Evolutionary conservation across 2,113 vertebrate species (phyloP).

Genomic region (Coturnix japonica): DNA sequence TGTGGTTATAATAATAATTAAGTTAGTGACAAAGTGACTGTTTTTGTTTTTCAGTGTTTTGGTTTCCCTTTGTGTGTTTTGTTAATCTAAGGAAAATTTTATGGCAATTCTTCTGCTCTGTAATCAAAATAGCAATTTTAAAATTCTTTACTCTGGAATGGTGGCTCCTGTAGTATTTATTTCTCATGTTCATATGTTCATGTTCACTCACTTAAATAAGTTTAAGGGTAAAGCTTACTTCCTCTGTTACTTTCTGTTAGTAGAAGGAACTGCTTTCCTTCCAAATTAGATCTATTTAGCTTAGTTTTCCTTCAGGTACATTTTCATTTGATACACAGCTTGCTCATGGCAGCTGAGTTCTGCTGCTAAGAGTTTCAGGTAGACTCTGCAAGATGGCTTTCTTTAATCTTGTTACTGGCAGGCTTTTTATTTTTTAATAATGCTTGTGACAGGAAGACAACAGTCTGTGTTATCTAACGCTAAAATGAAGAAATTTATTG

Average conservation of each 20-base stretch:
- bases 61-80: neutral
- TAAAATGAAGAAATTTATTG: neutral
- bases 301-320: slow-evolving; percentile 8
- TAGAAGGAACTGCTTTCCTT: slow-evolving; percentile 21
- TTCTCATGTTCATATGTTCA: neutral
- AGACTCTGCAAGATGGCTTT: neutral
- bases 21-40: neutral
- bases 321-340: neutral
- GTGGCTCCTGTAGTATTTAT: neutral
- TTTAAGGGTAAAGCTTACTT: slow-evolving; percentile 27
- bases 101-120: neutral
- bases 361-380: slow-evolving; percentile 1
- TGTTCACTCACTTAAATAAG: neutral
- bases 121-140: neutral
- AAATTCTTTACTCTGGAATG: neutral
- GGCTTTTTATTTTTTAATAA: neutral
- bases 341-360: slow-evolving; percentile 15
- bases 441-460: neutral
- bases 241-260: slow-evolving; percentile 15
- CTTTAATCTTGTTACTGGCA: neutral
- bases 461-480: neutral
- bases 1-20: too few relatives aligned
- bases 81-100: neutral
- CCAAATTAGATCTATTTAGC: slow-evolving; percentile 12
- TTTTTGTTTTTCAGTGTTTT: neutral